A percentile compares a stretch with the other conserved stretches of the same genome.
Conservation (phyloP, 2,113 vertebrate genomes). For the Pollachius pollachius region DNA sequence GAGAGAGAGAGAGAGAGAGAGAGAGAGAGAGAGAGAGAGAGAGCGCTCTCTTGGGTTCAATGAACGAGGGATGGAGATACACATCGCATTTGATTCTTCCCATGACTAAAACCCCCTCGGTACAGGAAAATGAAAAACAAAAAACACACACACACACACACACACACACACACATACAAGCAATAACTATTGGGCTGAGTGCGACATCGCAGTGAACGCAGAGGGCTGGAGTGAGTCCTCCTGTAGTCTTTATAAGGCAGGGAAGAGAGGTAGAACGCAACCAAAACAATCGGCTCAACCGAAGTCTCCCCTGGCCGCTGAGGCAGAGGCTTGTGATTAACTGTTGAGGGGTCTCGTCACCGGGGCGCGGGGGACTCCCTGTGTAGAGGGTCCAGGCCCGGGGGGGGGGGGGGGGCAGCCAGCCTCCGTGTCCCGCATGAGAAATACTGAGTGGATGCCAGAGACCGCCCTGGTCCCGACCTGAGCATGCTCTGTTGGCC, state of each 20-base stretch:
- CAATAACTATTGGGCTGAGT: constrained; percentile 1
- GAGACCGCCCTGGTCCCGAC: too few species aligned
- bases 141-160: not conserved
- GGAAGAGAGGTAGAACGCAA: constrained; percentile 64
- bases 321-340: constrained; percentile 45
- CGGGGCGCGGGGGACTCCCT: not conserved
- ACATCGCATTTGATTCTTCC: not conserved
- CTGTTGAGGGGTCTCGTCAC: not conserved
- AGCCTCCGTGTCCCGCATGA: too few species aligned
- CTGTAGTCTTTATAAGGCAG: constrained; percentile 32
- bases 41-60: constrained; percentile 10
- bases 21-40: too few species aligned
- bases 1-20: not conserved
- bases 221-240: not conserved
- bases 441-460: too few species aligned
- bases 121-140: not conserved
- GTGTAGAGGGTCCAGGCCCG: not conserved
- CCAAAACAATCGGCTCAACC: constrained; percentile 35
- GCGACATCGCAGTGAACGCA: not conserved
- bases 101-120: constrained; percentile 18
- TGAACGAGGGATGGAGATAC: constrained; percentile 11
- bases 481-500: too few species aligned
- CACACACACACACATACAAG: too few species aligned
- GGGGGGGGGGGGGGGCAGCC: too few species aligned
- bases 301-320: constrained; percentile 28